Conservation (phyloP, 1,140 invertebrate genomes). For the Heterodera carotae region DNA sequence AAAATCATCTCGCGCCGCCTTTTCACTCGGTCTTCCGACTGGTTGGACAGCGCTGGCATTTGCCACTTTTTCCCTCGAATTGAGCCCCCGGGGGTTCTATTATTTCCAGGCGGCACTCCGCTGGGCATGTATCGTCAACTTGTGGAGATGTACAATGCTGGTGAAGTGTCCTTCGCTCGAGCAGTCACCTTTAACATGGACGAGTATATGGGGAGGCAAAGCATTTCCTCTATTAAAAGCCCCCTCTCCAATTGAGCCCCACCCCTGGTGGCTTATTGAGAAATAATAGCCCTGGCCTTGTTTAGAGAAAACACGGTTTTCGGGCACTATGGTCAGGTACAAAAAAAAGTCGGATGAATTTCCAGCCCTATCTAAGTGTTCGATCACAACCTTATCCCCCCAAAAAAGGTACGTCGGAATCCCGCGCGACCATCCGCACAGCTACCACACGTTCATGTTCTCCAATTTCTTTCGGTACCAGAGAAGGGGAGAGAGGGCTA, state of each 20-base stretch:
- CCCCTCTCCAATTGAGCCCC: no score
- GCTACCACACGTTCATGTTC: constrained; percentile 98
- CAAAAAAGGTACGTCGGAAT: constrained; percentile 72
- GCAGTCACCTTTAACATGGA: constrained; percentile 99
- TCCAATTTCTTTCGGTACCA: constrained; percentile 94
- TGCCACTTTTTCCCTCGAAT: neutral
- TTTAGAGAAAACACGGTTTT: neutral
- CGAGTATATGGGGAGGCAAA: no score
- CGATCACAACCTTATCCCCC: constrained; percentile 7
- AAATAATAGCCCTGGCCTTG: no score
- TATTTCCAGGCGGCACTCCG: constrained; percentile 81
- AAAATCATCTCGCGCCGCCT: constrained; percentile 78
- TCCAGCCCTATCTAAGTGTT: no score
- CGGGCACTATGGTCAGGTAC: no score
- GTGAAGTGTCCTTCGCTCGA: constrained; percentile 92
- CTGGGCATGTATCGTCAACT: constrained; percentile 91
- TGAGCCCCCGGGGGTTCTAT: neutral
- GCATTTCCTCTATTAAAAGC: no score
- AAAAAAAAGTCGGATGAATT: no score
- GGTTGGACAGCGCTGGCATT: constrained; percentile 69
- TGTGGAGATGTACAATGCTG: constrained; percentile 84
- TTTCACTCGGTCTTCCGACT: constrained; percentile 92
- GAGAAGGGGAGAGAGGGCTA: no score
- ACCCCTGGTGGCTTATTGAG: no score
- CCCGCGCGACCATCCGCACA: constrained; percentile 89